Conservation (phyloP, 2,797 vertebrate species). For the Enteromius thamalakanensis region DNA sequence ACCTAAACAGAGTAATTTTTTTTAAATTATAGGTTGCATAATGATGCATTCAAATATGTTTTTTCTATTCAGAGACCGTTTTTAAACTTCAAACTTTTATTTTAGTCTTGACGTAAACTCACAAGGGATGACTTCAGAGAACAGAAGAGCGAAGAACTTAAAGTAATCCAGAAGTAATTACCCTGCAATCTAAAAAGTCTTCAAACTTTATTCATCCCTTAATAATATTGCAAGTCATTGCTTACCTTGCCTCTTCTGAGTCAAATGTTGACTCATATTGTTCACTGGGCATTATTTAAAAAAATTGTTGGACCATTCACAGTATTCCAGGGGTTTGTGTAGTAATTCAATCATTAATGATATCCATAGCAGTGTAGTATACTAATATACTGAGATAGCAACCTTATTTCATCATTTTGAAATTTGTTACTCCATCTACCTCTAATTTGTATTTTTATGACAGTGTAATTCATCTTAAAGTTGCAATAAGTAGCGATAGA, state of each 20-base stretch:
- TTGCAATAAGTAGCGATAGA: neutral
- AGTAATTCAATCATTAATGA: neutral
- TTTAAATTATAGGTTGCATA: constrained; percentile 15
- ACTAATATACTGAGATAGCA: neutral
- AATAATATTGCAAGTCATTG: neutral
- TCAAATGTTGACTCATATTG: neutral
- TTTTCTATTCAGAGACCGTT: neutral
- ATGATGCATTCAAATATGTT: constrained; percentile 7
- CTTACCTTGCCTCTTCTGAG: neutral
- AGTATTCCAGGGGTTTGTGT: neutral
- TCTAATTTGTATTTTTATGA: neutral
- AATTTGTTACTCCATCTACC: neutral
- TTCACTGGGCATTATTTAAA: neutral
- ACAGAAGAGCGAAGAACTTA: neutral
- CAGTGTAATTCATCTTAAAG: neutral
- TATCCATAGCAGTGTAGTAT: neutral
- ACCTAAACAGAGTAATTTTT: constrained; percentile 4
- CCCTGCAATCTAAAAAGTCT: neutral
- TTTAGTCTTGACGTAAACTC: neutral
- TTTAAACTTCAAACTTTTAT: constrained; percentile 1
- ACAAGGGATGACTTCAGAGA: constrained; percentile 17
- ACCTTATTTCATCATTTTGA: neutral
- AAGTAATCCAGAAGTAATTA: constrained; percentile 21
- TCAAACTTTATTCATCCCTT: neutral
- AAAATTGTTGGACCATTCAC: neutral